phyloP scores from a whole-genome alignment of 2,113 vertebrate species.

The Corythornis cristatus region DNA sequence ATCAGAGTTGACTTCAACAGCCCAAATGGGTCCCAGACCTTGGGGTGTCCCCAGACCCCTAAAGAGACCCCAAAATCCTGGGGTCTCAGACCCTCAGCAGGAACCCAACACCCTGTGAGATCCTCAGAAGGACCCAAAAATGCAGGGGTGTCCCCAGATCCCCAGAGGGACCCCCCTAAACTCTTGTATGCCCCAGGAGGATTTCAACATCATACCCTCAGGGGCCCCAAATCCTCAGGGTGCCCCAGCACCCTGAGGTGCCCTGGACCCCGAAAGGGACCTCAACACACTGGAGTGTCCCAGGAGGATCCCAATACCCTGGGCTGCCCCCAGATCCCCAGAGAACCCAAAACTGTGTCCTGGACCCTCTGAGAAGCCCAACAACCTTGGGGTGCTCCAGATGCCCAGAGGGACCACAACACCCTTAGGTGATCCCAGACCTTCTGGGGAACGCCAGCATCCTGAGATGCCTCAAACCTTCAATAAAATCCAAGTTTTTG shows the following conservation, averaged over 20 bases:
- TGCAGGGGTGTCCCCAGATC: too few relatives aligned
- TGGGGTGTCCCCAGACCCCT: too few relatives aligned
- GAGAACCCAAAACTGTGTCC: not conserved
- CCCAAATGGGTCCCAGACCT: not conserved
- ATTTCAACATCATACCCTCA: not conserved
- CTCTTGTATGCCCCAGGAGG: not conserved
- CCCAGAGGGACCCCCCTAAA: not conserved
- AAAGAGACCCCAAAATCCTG: not conserved
- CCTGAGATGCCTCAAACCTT: too few relatives aligned
- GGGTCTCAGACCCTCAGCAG: not conserved
- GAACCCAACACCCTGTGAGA: not conserved
- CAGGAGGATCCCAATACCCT: not conserved
- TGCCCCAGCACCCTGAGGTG: not conserved
- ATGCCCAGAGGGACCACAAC: not conserved
- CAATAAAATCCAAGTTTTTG: not conserved
- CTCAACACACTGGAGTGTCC: not conserved
- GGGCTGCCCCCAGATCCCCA: not conserved
- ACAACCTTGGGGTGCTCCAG: not conserved
- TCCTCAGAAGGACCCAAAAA: not conserved
- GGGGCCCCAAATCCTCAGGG: too few relatives aligned
- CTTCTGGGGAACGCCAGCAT: too few relatives aligned
- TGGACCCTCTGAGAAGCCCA: not conserved
- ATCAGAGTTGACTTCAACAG: not conserved
- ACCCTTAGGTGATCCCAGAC: not conserved
- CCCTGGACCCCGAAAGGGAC: not conserved